phyloP scores from a whole-genome alignment of 2,888 invertebrate species.

The Emmelina monodactyla region DNA sequence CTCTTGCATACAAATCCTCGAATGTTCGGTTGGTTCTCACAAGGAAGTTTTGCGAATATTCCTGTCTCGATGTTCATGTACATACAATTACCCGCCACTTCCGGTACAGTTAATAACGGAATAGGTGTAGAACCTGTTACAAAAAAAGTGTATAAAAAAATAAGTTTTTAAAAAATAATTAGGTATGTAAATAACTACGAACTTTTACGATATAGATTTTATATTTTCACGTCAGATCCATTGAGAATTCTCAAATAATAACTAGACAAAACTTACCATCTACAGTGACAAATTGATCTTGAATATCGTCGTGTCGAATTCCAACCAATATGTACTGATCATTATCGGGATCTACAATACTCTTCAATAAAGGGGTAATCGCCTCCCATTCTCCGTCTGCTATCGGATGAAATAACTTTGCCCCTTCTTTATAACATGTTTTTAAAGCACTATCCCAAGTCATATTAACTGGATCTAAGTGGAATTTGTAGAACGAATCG shows the following conservation, averaged over 20 bases:
- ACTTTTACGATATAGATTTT: too few relatives aligned
- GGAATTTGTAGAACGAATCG: slow-evolving; percentile 31
- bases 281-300: slow-evolving; percentile 29
- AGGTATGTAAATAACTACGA: too few relatives aligned
- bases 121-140: background rate
- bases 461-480: slow-evolving; percentile 14
- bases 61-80: background rate
- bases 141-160: too few relatives aligned
- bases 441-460: background rate
- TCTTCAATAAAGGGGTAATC: too few relatives aligned
- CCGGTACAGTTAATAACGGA: background rate
- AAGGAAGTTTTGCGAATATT: background rate
- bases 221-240: too few relatives aligned
- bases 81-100: too few relatives aligned
- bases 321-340: slow-evolving; percentile 22
- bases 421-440: background rate
- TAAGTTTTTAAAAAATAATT: too few relatives aligned
- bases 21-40: too few relatives aligned
- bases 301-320: slow-evolving; percentile 23
- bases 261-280: slow-evolving; percentile 30
- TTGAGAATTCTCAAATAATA: too few relatives aligned
- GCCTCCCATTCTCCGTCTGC: background rate
- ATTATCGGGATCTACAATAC: too few relatives aligned
- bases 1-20: background rate
- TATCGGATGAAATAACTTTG: background rate